Percentiles rank a stretch among this genome's conserved stretches.
Evolutionary conservation across 2,888 invertebrate species (phyloP).

Genomic region (Heliconius erato): DNA sequence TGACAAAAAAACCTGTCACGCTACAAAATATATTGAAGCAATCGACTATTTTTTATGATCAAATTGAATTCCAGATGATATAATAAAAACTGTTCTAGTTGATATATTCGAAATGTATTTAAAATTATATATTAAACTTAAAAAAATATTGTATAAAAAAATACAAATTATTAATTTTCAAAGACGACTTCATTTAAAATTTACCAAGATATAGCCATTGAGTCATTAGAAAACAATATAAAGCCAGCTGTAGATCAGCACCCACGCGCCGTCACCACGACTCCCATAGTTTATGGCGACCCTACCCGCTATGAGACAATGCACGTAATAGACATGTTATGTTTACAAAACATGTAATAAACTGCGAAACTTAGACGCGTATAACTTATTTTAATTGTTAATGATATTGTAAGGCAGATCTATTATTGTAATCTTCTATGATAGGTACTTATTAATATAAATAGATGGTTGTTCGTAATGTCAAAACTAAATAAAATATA

Average conservation of each 20-base stretch:
- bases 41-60: background rate
- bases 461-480: background rate
- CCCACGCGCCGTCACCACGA: slow-evolving; percentile 78
- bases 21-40: background rate
- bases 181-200: slow-evolving; percentile 31
- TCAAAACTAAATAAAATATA: background rate
- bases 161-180: slow-evolving; percentile 5
- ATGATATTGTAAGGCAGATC: slow-evolving; percentile 8
- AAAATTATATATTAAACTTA: no score
- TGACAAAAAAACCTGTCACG: background rate
- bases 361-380: slow-evolving; percentile 39
- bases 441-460: slow-evolving; percentile 15
- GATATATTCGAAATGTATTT: no score
- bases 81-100: background rate
- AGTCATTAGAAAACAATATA: slow-evolving; percentile 83
- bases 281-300: slow-evolving; percentile 73
- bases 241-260: slow-evolving; percentile 72
- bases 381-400: slow-evolving; percentile 37
- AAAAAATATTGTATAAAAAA: no score
- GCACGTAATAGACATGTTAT: slow-evolving; percentile 61
- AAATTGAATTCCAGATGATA: background rate
- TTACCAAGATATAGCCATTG: slow-evolving; percentile 59
- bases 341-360: slow-evolving; percentile 50
- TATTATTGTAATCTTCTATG: slow-evolving; percentile 21
- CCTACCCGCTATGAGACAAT: slow-evolving; percentile 67